phyloP scores from a whole-genome alignment of 2,113 vertebrate species.

The Rostratula benghalensis region DNA sequence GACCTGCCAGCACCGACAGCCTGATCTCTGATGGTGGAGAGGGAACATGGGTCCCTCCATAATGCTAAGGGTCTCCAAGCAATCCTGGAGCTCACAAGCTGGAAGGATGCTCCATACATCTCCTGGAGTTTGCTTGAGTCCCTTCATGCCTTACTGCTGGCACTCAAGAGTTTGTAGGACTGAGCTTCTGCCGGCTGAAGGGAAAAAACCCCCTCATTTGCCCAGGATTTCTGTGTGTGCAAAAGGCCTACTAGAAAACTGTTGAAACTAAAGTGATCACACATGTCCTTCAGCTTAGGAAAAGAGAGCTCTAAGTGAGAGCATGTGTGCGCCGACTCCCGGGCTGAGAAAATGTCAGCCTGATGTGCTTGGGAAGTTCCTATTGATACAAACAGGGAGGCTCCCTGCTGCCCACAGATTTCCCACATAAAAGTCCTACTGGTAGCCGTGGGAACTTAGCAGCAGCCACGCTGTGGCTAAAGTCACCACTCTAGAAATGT shows the following conservation, averaged over 20 bases:
- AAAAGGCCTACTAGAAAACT: not conserved
- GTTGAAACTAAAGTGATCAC: conserved; percentile 39
- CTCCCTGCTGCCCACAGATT: conserved; percentile 71
- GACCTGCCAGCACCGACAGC: not conserved
- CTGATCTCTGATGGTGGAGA: not conserved
- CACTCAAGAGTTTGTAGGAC: not conserved
- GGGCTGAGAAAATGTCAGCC: conserved; percentile 63
- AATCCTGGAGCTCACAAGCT: accelerated
- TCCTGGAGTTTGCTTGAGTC: not conserved
- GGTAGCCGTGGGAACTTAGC: conserved; percentile 66
- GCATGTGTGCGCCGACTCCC: conserved; percentile 55
- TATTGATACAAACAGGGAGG: conserved; percentile 70
- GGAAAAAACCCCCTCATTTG: not conserved
- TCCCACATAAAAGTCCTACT: conserved; percentile 73
- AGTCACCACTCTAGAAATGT: conserved; percentile 55
- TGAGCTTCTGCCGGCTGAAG: not conserved
- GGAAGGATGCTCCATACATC: not conserved
- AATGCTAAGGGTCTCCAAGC: not conserved
- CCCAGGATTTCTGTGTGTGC: not conserved
- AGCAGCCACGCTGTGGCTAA: conserved; percentile 64
- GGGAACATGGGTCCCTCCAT: not conserved
- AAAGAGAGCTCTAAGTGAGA: conserved; percentile 58
- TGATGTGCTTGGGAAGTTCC: conserved; percentile 65
- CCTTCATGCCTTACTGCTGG: not conserved
- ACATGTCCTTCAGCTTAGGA: conserved; percentile 49